Conservation (phyloP, 2,888 invertebrate species). For the Hydraecia micacea region DNA sequence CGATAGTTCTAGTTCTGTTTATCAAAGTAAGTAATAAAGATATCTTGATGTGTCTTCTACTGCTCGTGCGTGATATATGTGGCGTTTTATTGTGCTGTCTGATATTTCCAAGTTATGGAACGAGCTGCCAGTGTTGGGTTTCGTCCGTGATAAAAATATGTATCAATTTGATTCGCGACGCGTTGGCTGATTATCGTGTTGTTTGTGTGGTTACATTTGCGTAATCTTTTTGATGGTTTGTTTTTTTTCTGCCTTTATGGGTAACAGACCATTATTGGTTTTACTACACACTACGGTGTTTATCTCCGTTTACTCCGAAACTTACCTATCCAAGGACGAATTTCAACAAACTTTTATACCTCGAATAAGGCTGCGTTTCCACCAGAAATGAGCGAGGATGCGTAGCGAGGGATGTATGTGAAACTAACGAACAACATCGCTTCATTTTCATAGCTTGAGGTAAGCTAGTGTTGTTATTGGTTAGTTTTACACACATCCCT, state of each 20-base stretch:
- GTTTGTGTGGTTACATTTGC: slow-evolving; percentile 20
- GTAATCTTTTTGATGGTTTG: slow-evolving; percentile 6
- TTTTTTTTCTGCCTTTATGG: neutral
- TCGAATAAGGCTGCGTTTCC: no score
- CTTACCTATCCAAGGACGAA: neutral
- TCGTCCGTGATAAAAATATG: slow-evolving; percentile 28
- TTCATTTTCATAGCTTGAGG: no score
- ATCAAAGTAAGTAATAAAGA: slow-evolving; percentile 84
- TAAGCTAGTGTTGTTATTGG: no score
- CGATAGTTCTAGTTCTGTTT: slow-evolving; percentile 82
- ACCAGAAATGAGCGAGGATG: no score
- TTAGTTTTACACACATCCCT: no score
- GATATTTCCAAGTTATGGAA: slow-evolving; percentile 55
- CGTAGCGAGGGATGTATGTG: no score
- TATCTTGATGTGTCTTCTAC: slow-evolving; percentile 77
- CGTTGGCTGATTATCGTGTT: slow-evolving; percentile 25
- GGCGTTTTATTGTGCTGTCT: slow-evolving; percentile 58
- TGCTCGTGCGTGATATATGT: slow-evolving; percentile 68
- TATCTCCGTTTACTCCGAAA: neutral
- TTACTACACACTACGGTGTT: neutral
- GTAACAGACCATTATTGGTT: neutral
- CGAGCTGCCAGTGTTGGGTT: slow-evolving; percentile 24
- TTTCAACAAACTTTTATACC: neutral
- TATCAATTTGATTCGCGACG: slow-evolving; percentile 35
- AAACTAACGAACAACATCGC: no score